A percentile compares a stretch with the other conserved stretches of the same genome.
Conservation (phyloP, 2,113 vertebrate species). For the Seriola rivoliana region DNA sequence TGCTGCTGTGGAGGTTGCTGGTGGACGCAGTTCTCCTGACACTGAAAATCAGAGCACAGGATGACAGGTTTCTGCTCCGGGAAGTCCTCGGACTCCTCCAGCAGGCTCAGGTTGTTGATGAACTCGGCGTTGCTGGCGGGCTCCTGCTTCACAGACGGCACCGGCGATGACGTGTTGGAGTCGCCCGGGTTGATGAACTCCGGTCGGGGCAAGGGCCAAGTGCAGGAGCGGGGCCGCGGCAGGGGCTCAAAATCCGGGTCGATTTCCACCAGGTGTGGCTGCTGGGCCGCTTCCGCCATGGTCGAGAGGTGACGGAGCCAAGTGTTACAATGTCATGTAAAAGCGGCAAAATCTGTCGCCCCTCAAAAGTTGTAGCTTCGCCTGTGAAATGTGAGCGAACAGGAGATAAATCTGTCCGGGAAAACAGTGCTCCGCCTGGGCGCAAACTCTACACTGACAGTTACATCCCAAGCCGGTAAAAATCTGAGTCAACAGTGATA, state of each 20-base stretch:
- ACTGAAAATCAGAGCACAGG: conserved; percentile 85
- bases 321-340: conserved; percentile 78
- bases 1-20: conserved; percentile 81
- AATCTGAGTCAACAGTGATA: neutral
- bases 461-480: conserved; percentile 71
- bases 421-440: conserved; percentile 45
- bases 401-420: conserved; percentile 44
- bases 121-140: conserved; percentile 86
- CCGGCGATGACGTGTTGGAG: conserved; percentile 93
- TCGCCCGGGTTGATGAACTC: conserved; percentile 91
- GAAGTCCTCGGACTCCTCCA: conserved; percentile 93
- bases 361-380: conserved; percentile 29
- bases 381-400: conserved; percentile 26
- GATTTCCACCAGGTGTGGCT: conserved; percentile 87
- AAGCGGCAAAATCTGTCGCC: conserved; percentile 24
- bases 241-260: conserved; percentile 93
- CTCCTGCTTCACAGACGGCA: conserved; percentile 90
- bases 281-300: conserved; percentile 89
- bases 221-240: conserved; percentile 90
- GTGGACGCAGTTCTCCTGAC: conserved; percentile 84
- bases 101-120: conserved; percentile 90
- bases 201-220: conserved; percentile 91
- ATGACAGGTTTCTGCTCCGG: conserved; percentile 80
- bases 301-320: conserved; percentile 63
- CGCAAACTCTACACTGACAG: conserved; percentile 49